Conservation (phyloP, 2,113 vertebrate species). For the Panurus biarmicus region DNA sequence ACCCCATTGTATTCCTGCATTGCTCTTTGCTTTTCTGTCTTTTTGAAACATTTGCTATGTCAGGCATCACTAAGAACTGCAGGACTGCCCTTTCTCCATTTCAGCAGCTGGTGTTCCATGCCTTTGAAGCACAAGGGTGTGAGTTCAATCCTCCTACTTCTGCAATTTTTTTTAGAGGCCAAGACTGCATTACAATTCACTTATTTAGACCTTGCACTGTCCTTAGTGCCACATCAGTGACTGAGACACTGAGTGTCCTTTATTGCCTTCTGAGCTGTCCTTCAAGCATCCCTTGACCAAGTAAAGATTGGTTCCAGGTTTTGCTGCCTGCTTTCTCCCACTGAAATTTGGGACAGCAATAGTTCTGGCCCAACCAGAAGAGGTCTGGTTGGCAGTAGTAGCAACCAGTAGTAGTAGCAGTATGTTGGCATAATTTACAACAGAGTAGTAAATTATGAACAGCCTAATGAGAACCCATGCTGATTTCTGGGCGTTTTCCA, state of each 20-base stretch:
- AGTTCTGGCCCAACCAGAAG: background rate
- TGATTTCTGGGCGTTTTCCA: no score
- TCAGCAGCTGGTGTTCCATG: background rate
- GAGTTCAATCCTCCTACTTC: background rate
- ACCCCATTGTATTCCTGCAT: background rate
- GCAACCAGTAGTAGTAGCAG: no score
- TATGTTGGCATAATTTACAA: no score
- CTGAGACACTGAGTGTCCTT: background rate
- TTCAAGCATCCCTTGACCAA: background rate
- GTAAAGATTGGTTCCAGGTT: background rate
- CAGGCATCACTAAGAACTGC: background rate
- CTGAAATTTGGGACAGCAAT: background rate
- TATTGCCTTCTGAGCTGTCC: background rate
- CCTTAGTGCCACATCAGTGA: background rate
- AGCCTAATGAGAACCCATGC: conserved; percentile 10
- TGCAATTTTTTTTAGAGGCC: background rate
- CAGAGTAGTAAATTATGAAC: background rate
- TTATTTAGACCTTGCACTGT: background rate
- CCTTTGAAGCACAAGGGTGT: background rate
- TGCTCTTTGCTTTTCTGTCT: background rate
- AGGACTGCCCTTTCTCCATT: background rate
- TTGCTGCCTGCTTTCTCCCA: background rate
- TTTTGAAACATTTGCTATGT: background rate
- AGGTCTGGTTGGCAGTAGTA: conserved; percentile 1
- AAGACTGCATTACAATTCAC: background rate